Percentiles rank a stretch among this genome's conserved stretches.
phyloP scores from a whole-genome alignment of 2,113 vertebrate species.

The Chrysochloris asiatica region DNA sequence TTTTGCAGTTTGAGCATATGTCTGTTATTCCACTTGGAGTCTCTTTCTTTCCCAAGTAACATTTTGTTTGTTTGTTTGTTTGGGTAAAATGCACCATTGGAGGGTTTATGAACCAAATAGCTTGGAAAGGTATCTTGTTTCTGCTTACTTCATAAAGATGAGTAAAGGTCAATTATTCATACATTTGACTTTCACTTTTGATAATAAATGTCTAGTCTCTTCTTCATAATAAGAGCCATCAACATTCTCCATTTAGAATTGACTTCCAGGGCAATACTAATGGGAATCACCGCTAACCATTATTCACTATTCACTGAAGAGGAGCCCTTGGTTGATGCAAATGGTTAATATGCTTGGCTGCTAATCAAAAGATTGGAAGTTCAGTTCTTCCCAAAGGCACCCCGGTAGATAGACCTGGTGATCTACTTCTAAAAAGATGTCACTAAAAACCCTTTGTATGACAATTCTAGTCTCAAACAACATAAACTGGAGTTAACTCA shows the following conservation, averaged over 20 bases:
- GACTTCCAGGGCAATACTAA: constrained; percentile 14
- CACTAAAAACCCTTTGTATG: not conserved
- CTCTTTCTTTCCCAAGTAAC: constrained; percentile 60
- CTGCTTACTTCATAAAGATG: constrained; percentile 23
- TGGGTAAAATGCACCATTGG: constrained; percentile 42
- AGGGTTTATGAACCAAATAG: constrained; percentile 37
- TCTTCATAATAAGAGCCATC: not conserved
- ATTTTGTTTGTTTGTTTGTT: constrained; percentile 49
- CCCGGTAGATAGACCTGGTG: not conserved
- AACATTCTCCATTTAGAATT: constrained; percentile 24
- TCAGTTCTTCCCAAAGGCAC: not conserved
- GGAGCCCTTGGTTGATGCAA: not conserved
- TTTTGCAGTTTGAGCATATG: constrained; percentile 54
- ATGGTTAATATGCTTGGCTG: not conserved
- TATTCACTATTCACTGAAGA: not conserved
- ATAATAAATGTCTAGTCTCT: constrained; percentile 26
- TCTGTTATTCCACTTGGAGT: constrained; percentile 46
- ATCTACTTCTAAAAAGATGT: not conserved
- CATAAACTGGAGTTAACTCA: not conserved
- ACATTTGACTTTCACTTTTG: not conserved
- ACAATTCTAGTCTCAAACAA: not conserved
- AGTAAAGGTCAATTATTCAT: constrained; percentile 31
- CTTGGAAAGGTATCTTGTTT: constrained; percentile 31
- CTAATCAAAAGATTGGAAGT: not conserved
- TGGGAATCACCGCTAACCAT: not conserved